Conservation (phyloP, 1,140 invertebrate species). For the Drosophila fuyamai region DNA sequence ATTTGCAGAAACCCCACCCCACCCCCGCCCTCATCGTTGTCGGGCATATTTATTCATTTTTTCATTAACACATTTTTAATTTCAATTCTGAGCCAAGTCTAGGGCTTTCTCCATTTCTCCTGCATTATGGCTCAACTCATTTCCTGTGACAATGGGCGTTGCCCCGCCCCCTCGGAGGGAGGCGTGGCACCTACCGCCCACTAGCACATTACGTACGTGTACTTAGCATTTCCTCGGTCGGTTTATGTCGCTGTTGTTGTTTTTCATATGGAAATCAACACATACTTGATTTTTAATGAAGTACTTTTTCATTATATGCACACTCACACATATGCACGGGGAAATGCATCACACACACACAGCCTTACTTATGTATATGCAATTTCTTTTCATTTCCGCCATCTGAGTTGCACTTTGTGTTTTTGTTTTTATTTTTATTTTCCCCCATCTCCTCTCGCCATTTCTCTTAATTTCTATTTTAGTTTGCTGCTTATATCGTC, state of each 20-base stretch:
- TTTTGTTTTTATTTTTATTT: conserved; percentile 29
- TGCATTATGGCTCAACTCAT: conserved; percentile 57
- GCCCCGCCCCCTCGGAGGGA: conserved; percentile 11
- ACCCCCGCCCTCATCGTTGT: too few species aligned
- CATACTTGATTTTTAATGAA: conserved; percentile 80
- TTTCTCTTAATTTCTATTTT: conserved; percentile 80
- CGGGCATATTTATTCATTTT: conserved; percentile 78
- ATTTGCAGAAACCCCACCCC: background rate
- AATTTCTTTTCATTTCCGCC: conserved; percentile 79
- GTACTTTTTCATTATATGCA: conserved; percentile 77
- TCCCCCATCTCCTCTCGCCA: conserved; percentile 7
- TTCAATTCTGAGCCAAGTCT: conserved; percentile 68
- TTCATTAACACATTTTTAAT: conserved; percentile 81
- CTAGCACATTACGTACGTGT: conserved; percentile 57
- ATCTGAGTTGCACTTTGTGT: conserved; percentile 56
- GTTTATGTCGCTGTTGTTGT: conserved; percentile 44
- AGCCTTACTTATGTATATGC: conserved; percentile 51
- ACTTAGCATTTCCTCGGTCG: conserved; percentile 74
- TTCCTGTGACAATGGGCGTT: conserved; percentile 64
- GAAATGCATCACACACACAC: conserved; percentile 13
- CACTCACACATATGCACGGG: conserved; percentile 5
- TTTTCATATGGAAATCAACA: conserved; percentile 77
- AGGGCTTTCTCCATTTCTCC: conserved; percentile 35
- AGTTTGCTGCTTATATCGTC: conserved; percentile 65
- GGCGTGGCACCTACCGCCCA: conserved; percentile 1